phyloP scores from a whole-genome alignment of 2,888 invertebrate species.

The Epinotia bilunana region DNA sequence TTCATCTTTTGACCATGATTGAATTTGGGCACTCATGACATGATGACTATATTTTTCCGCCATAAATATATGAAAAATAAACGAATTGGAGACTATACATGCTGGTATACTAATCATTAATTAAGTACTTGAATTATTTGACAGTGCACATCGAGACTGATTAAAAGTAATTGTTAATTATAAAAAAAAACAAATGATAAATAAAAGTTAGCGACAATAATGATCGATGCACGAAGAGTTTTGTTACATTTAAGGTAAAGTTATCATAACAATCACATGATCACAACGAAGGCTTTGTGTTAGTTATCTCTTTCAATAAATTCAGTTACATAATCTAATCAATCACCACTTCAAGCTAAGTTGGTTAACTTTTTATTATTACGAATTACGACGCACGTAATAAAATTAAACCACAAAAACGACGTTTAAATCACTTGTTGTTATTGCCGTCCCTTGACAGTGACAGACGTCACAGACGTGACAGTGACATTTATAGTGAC shows the following conservation, averaged over 20 bases:
- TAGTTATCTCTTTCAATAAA: neutral
- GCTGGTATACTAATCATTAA: too few species aligned
- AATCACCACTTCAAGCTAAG: neutral
- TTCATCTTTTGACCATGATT: too few species aligned
- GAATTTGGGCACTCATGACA: too few species aligned
- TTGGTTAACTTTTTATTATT: neutral
- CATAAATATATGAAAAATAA: too few species aligned
- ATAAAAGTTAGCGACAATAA: neutral
- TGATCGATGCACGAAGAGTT: neutral
- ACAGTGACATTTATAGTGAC: neutral
- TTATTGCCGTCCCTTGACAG: neutral
- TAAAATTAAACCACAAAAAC: neutral
- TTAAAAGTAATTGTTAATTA: neutral
- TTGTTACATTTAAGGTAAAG: neutral
- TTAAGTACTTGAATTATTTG: neutral
- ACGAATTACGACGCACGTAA: neutral
- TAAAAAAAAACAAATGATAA: neutral
- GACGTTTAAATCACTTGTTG: neutral
- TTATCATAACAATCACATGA: neutral
- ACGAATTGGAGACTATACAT: too few species aligned
- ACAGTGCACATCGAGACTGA: neutral
- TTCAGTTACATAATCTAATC: neutral
- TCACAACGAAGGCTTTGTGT: neutral
- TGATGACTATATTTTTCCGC: too few species aligned
- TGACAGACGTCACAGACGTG: neutral